phyloP scores from a whole-genome alignment of 2,888 invertebrate species.

The Eucriotettix oculatus region DNA sequence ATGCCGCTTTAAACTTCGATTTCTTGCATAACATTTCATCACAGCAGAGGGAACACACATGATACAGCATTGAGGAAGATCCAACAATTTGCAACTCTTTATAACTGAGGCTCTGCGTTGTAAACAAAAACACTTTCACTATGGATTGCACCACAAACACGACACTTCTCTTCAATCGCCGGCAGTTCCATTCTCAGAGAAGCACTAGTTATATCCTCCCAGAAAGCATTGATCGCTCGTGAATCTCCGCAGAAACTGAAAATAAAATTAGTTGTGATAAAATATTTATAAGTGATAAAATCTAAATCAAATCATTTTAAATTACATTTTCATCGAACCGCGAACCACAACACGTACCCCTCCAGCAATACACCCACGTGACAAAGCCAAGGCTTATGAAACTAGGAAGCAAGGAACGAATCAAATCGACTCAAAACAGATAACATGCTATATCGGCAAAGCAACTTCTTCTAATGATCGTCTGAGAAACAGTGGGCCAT shows the following conservation, averaged over 20 bases:
- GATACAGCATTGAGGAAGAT: no score
- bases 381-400: conserved; percentile 13
- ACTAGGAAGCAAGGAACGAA: conserved; percentile 10
- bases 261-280: neutral
- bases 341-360: conserved; percentile 3
- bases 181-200: conserved; percentile 1
- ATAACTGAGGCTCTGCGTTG: no score
- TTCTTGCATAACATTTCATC: neutral
- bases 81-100: no score
- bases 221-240: neutral
- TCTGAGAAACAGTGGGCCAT: no score
- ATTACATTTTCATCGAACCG: no score
- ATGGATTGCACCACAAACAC: no score
- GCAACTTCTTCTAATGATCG: no score
- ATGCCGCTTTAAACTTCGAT: neutral
- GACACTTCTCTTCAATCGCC: neutral
- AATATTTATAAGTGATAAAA: no score
- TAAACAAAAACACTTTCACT: no score
- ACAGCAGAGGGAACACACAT: neutral
- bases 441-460: no score
- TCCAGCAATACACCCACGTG: conserved; percentile 12
- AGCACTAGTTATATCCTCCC: neutral
- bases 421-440: neutral
- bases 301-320: no score
- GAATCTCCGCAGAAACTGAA: neutral